Conservation (phyloP, 2,797 vertebrate genomes). For the Tarsius wallacei region DNA sequence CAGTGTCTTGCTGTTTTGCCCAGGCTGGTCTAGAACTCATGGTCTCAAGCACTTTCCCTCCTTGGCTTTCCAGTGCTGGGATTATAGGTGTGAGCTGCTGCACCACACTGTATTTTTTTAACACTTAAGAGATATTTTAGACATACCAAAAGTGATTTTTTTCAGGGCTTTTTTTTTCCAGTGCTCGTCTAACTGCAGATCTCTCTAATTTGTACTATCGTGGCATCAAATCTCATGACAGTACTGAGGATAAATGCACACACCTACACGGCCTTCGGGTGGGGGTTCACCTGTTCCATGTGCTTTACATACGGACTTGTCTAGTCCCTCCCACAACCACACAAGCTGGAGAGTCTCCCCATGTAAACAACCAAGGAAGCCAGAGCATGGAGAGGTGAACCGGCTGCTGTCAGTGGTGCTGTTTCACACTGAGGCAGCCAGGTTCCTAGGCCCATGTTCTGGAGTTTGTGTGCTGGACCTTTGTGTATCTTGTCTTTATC, state of each 20-base stretch:
- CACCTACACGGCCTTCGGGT: accelerated
- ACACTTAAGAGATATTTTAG: conserved; percentile 7
- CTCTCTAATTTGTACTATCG: background rate
- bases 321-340: background rate
- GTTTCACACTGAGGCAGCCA: background rate
- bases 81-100: too few relatives aligned
- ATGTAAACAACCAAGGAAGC: background rate
- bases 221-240: background rate
- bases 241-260: background rate
- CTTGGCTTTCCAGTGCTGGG: too few relatives aligned
- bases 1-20: too few relatives aligned
- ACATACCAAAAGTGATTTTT: background rate
- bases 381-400: background rate
- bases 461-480: background rate
- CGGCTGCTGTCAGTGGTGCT: background rate
- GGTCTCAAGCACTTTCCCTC: too few relatives aligned
- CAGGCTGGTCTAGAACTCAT: too few relatives aligned
- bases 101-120: background rate
- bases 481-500: background rate
- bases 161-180: background rate
- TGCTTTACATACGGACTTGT: background rate
- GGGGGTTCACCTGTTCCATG: background rate
- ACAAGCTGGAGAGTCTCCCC: background rate
- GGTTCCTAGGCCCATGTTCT: background rate
- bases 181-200: background rate